These are phyloP conservation scores for Conops quadrifasciatus DNA, from an alignment of 2,888 invertebrate genomes.

Conservation along the genomic window DNA sequence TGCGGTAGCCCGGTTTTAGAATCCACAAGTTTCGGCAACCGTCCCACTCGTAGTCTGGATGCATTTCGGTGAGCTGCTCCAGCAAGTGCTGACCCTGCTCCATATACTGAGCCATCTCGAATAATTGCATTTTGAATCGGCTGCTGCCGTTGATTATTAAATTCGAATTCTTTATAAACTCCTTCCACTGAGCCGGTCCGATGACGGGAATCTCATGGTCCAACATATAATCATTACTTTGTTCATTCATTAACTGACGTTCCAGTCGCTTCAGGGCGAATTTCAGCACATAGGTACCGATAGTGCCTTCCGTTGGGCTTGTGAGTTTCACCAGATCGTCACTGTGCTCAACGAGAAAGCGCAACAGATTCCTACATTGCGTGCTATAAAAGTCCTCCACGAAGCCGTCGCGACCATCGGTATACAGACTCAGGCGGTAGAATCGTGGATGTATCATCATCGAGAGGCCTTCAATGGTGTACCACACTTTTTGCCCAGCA, in stretches of 20 bases:
- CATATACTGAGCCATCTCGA: constrained; percentile 47
- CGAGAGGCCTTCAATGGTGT: constrained; percentile 51
- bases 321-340: constrained; percentile 52
- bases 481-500: constrained; percentile 55
- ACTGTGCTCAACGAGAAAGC: constrained; percentile 63
- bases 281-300: constrained; percentile 51
- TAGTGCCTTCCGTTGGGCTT: constrained; percentile 67
- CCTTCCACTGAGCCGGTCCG: constrained; percentile 43
- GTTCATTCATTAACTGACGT: constrained; percentile 44
- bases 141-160: constrained; percentile 58
- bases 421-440: constrained; percentile 49
- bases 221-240: constrained; percentile 47
- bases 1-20: constrained; percentile 84
- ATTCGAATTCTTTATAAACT: constrained; percentile 52
- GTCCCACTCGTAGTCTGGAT: constrained; percentile 75
- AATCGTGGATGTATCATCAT: constrained; percentile 75
- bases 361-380: constrained; percentile 78
- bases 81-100: constrained; percentile 69
- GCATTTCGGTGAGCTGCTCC: constrained; percentile 69
- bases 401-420: constrained; percentile 53
- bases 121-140: constrained; percentile 51
- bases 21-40: constrained; percentile 73
- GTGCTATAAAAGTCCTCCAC: constrained; percentile 76
- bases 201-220: constrained; percentile 38
- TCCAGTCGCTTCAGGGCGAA: constrained; percentile 49